These are phyloP conservation scores for Emydura subglobosa DNA, from an alignment of 2,113 vertebrate genomes.

Conservation along the genomic window DNA sequence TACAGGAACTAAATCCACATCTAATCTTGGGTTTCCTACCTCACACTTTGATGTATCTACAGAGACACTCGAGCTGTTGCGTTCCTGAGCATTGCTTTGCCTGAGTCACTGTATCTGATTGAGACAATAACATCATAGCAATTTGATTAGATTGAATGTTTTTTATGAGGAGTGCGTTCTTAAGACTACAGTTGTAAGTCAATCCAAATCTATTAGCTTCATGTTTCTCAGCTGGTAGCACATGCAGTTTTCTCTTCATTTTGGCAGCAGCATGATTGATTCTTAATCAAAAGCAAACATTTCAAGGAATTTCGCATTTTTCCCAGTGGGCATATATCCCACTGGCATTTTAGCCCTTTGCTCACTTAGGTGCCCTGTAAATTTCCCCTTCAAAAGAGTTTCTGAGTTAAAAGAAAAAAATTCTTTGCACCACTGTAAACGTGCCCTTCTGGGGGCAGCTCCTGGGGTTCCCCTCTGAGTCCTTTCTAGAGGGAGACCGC, in stretches of 20 bases:
- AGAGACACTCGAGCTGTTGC: neutral
- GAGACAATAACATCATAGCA: neutral
- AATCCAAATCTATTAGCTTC: neutral
- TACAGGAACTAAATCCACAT: neutral
- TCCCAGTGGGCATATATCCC: neutral
- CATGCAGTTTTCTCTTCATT: neutral
- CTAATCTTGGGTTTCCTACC: neutral
- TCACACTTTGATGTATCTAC: neutral
- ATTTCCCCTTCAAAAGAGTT: neutral
- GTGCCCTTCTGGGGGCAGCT: too few relatives aligned
- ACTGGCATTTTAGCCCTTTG: neutral
- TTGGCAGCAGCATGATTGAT: neutral
- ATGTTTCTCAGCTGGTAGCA: neutral
- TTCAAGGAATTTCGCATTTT: neutral
- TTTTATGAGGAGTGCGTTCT: neutral
- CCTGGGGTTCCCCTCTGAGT: too few relatives aligned
- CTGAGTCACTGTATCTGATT: neutral
- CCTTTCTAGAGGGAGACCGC: too few relatives aligned
- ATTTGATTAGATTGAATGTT: neutral
- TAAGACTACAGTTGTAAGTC: neutral
- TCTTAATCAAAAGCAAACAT: neutral
- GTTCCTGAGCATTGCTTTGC: neutral
- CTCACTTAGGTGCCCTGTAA: neutral
- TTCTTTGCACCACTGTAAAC: neutral
- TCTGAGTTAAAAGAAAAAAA: neutral